Conservation (phyloP, 64 coral and sea anemone genomes). For the Dendronephthya gigantea region DNA sequence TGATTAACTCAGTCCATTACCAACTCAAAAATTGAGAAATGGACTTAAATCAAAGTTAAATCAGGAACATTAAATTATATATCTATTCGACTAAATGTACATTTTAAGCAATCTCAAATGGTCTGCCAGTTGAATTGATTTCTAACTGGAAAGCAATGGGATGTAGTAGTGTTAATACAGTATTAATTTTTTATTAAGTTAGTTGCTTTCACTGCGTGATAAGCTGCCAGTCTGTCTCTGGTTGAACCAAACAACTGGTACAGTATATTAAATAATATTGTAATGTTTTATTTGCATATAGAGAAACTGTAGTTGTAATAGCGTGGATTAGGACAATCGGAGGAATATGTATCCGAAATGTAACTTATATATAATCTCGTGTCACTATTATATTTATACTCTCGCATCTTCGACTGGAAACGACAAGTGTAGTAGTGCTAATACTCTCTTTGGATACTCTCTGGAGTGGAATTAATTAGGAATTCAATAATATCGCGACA, state of each 20-base stretch:
- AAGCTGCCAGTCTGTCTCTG: background rate
- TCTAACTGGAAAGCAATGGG: background rate
- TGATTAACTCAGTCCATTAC: background rate
- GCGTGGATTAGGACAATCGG: background rate
- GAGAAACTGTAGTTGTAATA: background rate
- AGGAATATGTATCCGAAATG: background rate
- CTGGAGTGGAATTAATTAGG: background rate
- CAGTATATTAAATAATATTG: background rate
- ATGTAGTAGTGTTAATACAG: background rate
- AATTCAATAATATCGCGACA: background rate
- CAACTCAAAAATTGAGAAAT: background rate
- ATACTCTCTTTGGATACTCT: background rate
- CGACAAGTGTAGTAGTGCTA: background rate
- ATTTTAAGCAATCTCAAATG: background rate
- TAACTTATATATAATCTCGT: background rate
- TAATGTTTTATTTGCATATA: background rate
- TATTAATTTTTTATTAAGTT: constrained; percentile 1
- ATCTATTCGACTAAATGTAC: background rate
- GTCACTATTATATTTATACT: background rate
- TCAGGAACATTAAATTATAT: background rate
- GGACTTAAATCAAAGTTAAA: background rate
- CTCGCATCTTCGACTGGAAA: background rate
- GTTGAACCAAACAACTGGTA: background rate
- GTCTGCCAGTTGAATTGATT: background rate
- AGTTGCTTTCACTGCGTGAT: background rate